Base-by-base conservation (phyloP, 2,113 vertebrate species). In the Ranitomeya variabilis region DNA sequence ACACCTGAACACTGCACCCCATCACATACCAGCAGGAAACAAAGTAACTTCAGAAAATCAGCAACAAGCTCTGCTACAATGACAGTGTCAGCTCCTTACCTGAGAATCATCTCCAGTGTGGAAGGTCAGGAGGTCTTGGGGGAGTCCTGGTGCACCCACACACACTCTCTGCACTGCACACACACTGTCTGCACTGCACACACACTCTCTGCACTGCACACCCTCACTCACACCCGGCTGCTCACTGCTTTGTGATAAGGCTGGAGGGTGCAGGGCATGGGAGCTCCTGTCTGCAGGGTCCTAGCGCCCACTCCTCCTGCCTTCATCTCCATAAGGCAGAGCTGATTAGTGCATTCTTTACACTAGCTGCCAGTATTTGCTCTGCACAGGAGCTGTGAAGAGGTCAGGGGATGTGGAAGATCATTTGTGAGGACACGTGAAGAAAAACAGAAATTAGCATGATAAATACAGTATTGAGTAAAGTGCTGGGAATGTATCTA, bases 211-310 rank as follows among this genome's bases (percentile, higher is more conserved):
- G 37, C 37, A 45, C 37, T 45, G 59, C 77, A 80, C 76, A 67
- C 76, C 78, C 87, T 83, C 80, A 83, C 80, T 85, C 82, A 84
- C 81, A 84, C 81, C 81, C 45, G 71, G 62, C 81, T 85, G 45
- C 55, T 37, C 82, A 21, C 81, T 89, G 87, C 87, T 89, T 89
- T 89, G 87, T 85, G 87, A 89, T 89, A 89, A 89, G 87, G 59
- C 55, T 85, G 74, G 82, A 89, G 87, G 87, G 87, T 89, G 82
- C 87, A 85, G 82, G 81, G 81, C 81, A 78, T 59, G 31, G 69
- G 54, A 78, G 69, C 13, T 69, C 11, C 45, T 6, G 74, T 12
- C 87, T 69, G 87, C 82, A 83, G 60, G 87, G 87, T 85, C 87
- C 87, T 89, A 89, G 82, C 45, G 73, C 87, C 60, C 59, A 66